Percentiles rank a stretch among this genome's conserved stretches.
Evolutionary conservation across 2,797 vertebrate genomes (phyloP).

Genomic region (Pseudochirops cupreus): DNA sequence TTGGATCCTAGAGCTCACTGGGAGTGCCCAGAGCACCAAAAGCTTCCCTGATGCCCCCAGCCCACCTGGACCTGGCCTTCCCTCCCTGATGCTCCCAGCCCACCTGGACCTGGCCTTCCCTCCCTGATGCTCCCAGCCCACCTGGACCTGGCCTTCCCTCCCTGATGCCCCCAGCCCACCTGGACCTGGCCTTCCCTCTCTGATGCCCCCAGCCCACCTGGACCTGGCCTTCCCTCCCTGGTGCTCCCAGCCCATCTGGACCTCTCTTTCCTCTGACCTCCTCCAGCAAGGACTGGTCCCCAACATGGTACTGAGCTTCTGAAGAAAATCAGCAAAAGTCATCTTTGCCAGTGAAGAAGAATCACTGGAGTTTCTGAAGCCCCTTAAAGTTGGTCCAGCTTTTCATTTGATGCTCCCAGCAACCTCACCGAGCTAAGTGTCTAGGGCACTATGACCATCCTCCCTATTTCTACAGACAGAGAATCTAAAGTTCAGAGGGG

Average conservation of each 20-base stretch:
- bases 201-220: not conserved
- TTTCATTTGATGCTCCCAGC: not conserved
- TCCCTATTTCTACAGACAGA: not conserved
- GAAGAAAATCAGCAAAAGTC: not conserved
- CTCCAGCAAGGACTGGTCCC: not conserved
- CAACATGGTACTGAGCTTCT: not conserved
- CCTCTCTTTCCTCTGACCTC: not conserved
- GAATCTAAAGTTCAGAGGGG: not conserved
- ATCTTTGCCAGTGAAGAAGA: not conserved
- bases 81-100: not conserved
- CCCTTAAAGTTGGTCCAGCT: not conserved
- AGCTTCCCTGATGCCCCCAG: not conserved
- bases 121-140: not conserved
- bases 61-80: not conserved
- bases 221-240: not conserved
- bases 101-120: not conserved
- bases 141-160: not conserved
- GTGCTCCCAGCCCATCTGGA: not conserved
- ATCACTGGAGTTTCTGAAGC: not conserved
- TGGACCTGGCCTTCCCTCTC: not conserved
- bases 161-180: not conserved
- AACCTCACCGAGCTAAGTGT: not conserved
- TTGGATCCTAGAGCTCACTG: too few species aligned
- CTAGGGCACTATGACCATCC: not conserved
- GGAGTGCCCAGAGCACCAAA: too few species aligned